Percentiles rank a stretch among this genome's conserved stretches.
Conservation (phyloP, 2,888 invertebrate species). For the Flexamia atlantica region DNA sequence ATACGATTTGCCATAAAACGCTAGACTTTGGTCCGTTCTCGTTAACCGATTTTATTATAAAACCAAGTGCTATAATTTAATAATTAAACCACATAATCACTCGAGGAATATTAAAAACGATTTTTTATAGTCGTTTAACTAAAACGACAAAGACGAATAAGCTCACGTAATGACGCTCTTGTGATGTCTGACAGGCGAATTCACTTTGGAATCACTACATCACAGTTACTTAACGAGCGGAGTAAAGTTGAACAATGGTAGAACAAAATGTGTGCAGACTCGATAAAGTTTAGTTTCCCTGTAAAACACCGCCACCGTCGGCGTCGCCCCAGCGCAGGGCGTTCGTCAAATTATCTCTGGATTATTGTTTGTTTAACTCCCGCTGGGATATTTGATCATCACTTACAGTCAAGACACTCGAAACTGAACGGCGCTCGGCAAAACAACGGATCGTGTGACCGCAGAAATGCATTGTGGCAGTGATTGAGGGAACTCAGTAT, state of each 20-base stretch:
- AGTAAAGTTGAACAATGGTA: slow-evolving; percentile 33
- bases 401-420: slow-evolving; percentile 29
- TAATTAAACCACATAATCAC: no score
- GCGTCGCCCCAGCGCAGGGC: background rate
- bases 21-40: no score
- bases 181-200: slow-evolving; percentile 12
- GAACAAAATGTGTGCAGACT: slow-evolving; percentile 22
- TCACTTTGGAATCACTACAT: slow-evolving; percentile 26
- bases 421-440: background rate
- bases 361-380: slow-evolving; percentile 48
- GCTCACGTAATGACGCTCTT: slow-evolving; percentile 1
- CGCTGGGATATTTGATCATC: slow-evolving; percentile 48
- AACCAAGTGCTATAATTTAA: no score
- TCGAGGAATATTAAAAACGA: no score
- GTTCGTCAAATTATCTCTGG: slow-evolving; percentile 51
- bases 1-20: no score
- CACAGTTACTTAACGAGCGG: slow-evolving; percentile 35
- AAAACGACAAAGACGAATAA: no score
- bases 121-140: no score
- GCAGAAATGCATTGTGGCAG: no score
- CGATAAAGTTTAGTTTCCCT: slow-evolving; percentile 24
- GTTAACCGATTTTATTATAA: no score
- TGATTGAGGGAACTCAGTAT: no score
- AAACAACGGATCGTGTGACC: no score
- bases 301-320: background rate